Evolutionary conservation across 2,888 invertebrate genomes (phyloP), one percentile per base, ranked within the genome.

Genomic region (Clusia tigrina): DNA sequence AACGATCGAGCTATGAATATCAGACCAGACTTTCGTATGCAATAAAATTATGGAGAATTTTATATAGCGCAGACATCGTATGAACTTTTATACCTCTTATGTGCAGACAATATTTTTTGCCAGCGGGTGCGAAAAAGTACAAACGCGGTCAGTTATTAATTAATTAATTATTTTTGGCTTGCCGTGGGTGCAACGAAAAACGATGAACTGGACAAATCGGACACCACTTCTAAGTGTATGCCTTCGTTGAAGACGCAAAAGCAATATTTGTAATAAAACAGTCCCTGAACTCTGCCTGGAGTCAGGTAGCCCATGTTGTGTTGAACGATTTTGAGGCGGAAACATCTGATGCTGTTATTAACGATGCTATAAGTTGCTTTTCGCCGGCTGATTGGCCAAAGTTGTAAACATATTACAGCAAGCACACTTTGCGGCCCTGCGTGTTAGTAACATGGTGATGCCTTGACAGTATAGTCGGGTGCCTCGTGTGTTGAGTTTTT

Each of bases 221-320:
- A 52, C 9, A 66, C 67, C n/a, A 68, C 10, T n/a, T 69, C 66
- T 10, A 68, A n/a, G 37, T 66, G 66, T 9, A 51, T 46, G 70
- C 65, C 46, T 70, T 70, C 1, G 66, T 67, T 12, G 66, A 38
- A 26, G 15, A 66, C 58, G 20, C 66, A 63, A 9, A 67, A 58
- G 26, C 64, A 66, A 56, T 23, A 65, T 25, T 64, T 62, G 32
- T 61, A 66, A 26, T 62, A 66, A 58, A 65, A 61, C 5, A n/a
- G n/a, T n/a, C n/a, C 38, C 3, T 18, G 10, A n/a, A 64, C 54
- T n/a, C 54, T 48, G 1, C 55, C 58, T 9, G 2, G 12, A 10
- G 62, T 62, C 24, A 65, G 37, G n/a, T 56, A 18, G 2, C 60
- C 62, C 68, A 67, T 18, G 20, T 48, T n/a, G n/a, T n/a, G n/a